A percentile compares a stretch with the other conserved stretches of the same genome.
Conservation (phyloP, 2,888 invertebrate genomes). For the Leptogaster cylindrica region DNA sequence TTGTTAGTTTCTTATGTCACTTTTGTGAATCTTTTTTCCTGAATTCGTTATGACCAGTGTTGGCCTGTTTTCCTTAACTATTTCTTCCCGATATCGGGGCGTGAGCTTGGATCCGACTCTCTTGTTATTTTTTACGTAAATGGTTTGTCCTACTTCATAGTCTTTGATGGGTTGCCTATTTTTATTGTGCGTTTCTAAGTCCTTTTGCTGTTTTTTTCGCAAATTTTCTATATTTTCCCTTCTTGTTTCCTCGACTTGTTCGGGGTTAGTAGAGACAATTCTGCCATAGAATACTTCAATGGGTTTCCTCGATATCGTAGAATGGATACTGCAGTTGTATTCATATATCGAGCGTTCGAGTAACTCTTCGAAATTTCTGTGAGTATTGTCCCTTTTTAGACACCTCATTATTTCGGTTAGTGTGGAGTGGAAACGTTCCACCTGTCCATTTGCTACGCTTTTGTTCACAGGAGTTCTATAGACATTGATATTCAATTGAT, state of each 20-base stretch:
- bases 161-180: conserved; percentile 44
- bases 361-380: conserved; percentile 20
- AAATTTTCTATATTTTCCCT: conserved; percentile 35
- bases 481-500: conserved; percentile 45
- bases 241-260: conserved; percentile 33
- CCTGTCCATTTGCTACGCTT: conserved; percentile 43
- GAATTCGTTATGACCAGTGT: conserved; percentile 28
- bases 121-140: conserved; percentile 42
- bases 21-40: conserved; percentile 31
- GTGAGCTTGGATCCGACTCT: conserved; percentile 27
- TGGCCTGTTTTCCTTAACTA: conserved; percentile 22
- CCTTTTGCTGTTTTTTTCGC: conserved; percentile 35
- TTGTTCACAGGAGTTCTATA: conserved; percentile 39
- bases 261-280: conserved; percentile 13
- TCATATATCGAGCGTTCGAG: conserved; percentile 32
- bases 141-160: conserved; percentile 45
- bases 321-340: conserved; percentile 47
- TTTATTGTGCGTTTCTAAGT: conserved; percentile 41
- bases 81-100: conserved; percentile 7
- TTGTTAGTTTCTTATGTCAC: conserved; percentile 21
- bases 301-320: conserved; percentile 44
- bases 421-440: conserved; percentile 48
- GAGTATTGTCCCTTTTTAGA: conserved; percentile 5
- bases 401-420: conserved; percentile 48
- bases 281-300: conserved; percentile 45